A percentile compares a stretch with the other conserved stretches of the same genome.
Evolutionary conservation across 2,888 invertebrate species (phyloP).

Genomic region (Clusia tigrina): DNA sequence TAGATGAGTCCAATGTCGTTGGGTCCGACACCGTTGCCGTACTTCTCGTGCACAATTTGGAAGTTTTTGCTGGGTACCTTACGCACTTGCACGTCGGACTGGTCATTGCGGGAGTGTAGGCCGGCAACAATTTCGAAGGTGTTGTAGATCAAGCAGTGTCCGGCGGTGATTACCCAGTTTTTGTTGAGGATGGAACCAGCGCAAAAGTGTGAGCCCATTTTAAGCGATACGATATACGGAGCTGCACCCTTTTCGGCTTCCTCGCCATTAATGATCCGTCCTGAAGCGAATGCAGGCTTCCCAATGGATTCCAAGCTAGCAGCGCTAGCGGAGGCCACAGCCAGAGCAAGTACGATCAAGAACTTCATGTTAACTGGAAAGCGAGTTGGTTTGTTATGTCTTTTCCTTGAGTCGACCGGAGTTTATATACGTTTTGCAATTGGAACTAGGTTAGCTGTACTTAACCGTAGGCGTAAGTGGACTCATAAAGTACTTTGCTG

Average conservation of each 20-base stretch:
- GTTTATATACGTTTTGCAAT: constrained; percentile 26
- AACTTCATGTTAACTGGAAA: constrained; percentile 38
- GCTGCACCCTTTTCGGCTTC: constrained; percentile 55
- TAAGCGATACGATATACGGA: constrained; percentile 60
- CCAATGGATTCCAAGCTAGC: constrained; percentile 31
- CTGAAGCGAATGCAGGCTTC: constrained; percentile 35
- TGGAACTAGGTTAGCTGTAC: background rate
- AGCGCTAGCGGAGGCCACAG: constrained; percentile 31
- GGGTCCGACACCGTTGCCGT: constrained; percentile 55
- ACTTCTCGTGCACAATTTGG: constrained; percentile 50
- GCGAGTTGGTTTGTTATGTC: constrained; percentile 19
- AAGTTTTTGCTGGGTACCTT: constrained; percentile 34
- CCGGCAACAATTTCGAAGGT: constrained; percentile 56
- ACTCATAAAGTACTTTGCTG: background rate
- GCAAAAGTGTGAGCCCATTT: constrained; percentile 47
- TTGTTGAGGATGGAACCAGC: constrained; percentile 61
- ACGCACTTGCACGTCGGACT: constrained; percentile 41
- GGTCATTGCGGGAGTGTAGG: constrained; percentile 49
- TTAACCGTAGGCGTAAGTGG: background rate
- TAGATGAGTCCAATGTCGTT: constrained; percentile 67
- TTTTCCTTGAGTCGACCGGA: background rate
- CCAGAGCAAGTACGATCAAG: constrained; percentile 34
- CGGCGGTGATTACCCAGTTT: constrained; percentile 57
- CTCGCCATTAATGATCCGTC: constrained; percentile 47
- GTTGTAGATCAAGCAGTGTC: constrained; percentile 42